Evolutionary conservation across 1,140 invertebrate genomes (phyloP), one percentile per base, ranked within the genome.

Genomic region (Nomia melanderi): DNA sequence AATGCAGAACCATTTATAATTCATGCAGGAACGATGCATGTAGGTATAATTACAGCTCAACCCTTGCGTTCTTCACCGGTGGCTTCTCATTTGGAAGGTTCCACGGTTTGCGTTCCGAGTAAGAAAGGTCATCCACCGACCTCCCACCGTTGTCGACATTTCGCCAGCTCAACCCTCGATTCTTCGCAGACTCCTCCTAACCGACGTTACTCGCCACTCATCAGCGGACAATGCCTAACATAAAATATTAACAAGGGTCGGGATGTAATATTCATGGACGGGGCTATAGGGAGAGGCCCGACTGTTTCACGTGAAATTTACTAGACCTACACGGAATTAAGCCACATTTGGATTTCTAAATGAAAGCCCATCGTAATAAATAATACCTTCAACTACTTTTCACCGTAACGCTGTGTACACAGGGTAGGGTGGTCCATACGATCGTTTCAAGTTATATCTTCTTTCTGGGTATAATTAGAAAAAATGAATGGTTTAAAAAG

Each of bases 261-360:
- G 81, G 75, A 78, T 83, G 66, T 67, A 81, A 81, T 81, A 83
- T 83, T 83, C 79, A 83, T 83, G 27, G 29, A 25, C 56, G n/a
- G 41, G 36, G 62, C 3, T 25, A 9, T 33, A 6, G 41, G 7
- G 20, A 9, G 9, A 20, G 12, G n/a, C 59, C 25, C 59, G 11
- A 33, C 33, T 12, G 33, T 33, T 62, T n/a, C 5, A 39, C 9
- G 4, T 12, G n/a, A 12, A 25, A 62, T 39, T 36, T 33, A n/a
- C 33, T 23, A 25, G n/a, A 23, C 25, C 59, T 39, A 25, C 59
- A 14, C 33, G n/a, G 11, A 5, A 25, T 25, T 39, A 39, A 62
- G 33, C 27, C 12, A 31, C 33, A 33, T 62, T 62, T 25, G 36
- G n/a, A n/a, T 25, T 14, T 36, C 27, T 14, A 29, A 57, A 31